Conservation (phyloP, 37 sponge, comb jelly and placozoan genomes). For the Geodia barretti region DNA sequence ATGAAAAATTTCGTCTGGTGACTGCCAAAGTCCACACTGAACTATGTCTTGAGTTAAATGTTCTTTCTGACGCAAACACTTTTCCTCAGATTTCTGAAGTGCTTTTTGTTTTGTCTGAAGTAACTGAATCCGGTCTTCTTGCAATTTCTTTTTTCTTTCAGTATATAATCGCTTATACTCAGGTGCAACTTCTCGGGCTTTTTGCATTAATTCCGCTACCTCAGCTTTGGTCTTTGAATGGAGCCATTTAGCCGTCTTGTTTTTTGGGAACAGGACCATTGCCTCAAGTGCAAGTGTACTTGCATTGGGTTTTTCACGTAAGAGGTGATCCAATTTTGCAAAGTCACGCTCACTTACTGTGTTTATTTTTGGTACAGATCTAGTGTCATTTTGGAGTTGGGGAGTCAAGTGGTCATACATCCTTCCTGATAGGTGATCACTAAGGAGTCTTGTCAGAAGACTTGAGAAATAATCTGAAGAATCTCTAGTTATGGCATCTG, state of each 20-base stretch:
- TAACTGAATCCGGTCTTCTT: not conserved
- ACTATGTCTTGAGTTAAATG: not conserved
- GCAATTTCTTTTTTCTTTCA: not conserved
- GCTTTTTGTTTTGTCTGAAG: constrained; percentile 10
- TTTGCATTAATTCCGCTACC: not conserved
- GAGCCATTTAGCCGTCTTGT: constrained; percentile 33
- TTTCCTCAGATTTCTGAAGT: not conserved
- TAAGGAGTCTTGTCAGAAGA: not conserved
- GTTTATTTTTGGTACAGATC: constrained; percentile 36
- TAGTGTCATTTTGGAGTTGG: constrained; percentile 5
- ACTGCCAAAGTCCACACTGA: constrained; percentile 11
- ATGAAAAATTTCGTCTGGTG: not conserved
- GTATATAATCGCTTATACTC: not conserved
- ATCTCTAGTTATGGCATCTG: not conserved
- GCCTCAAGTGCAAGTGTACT: not conserved
- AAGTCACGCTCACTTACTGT: constrained; percentile 43
- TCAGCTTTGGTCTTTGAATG: not conserved
- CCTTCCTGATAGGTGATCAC: constrained; percentile 15
- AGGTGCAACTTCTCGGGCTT: constrained; percentile 7
- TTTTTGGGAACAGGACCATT: constrained; percentile 12
- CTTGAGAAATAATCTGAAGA: too few species aligned
- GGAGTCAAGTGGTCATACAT: not conserved
- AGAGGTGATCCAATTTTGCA: constrained; percentile 31
- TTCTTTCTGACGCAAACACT: not conserved
- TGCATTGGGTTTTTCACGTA: constrained; percentile 40